Conservation (phyloP, 30 jellyfish, hydroid and myxozoan genomes). For the Hydractinia echinata region DNA sequence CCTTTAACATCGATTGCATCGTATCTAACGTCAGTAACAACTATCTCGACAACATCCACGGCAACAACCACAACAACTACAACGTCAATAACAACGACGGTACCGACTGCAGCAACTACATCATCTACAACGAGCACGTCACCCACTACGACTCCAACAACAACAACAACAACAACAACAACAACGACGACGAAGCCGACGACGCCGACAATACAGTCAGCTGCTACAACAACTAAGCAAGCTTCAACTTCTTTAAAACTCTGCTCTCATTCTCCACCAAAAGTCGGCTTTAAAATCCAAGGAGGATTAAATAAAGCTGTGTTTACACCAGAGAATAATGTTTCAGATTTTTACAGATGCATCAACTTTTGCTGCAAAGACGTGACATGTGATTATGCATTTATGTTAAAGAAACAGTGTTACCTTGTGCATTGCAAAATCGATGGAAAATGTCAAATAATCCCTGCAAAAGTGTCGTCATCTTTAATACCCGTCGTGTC, state of each 20-base stretch:
- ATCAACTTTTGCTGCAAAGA: constrained; percentile 59
- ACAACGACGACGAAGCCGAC: background rate
- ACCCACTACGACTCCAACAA: constrained; percentile 19
- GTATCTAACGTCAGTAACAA: constrained; percentile 18
- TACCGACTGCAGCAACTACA: constrained; percentile 19
- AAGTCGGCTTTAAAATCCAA: constrained; percentile 24
- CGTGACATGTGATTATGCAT: constrained; percentile 63
- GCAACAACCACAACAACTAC: constrained; percentile 17
- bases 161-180: constrained; percentile 14
- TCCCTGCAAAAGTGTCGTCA: background rate
- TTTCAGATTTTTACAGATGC: constrained; percentile 52
- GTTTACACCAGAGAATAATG: constrained; percentile 41
- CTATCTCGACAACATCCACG: constrained; percentile 14
- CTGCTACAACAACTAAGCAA: background rate
- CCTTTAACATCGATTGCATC: background rate
- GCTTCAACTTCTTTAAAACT: background rate
- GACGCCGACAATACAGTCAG: too few species aligned
- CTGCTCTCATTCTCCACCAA: constrained; percentile 10
- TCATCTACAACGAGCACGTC: background rate
- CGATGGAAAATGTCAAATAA: background rate
- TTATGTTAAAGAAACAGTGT: constrained; percentile 65
- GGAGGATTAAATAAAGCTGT: constrained; percentile 60
- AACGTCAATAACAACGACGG: background rate
- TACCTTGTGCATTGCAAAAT: constrained; percentile 28
- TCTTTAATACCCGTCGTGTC: constrained; percentile 3